Evolutionary conservation across 2,797 vertebrate genomes (phyloP).

Genomic region (Silurus lanzhouensis): DNA sequence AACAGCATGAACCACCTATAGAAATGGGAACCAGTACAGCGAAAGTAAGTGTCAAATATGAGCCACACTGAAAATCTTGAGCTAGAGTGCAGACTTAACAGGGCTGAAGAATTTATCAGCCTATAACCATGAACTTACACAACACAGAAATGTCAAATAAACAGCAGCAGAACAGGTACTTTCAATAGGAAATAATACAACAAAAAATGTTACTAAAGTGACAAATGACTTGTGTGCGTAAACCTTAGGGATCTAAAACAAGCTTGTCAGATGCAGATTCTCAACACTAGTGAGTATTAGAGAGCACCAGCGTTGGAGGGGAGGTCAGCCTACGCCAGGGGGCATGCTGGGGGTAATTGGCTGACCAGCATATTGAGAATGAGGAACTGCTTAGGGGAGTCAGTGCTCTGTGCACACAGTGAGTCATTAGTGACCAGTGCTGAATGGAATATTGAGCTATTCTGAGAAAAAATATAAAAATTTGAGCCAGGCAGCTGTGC

Average conservation of each 20-base stretch:
- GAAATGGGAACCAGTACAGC: not conserved
- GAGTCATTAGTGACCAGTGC: constrained; percentile 60
- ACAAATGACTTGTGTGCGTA: not conserved
- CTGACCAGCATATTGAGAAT: constrained; percentile 59
- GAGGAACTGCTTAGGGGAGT: constrained; percentile 56
- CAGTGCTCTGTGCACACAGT: constrained; percentile 44
- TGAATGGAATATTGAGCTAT: constrained; percentile 57
- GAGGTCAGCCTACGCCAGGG: constrained; percentile 51
- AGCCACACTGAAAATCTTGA: not conserved
- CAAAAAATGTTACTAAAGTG: not conserved
- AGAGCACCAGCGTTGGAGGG: constrained; percentile 42
- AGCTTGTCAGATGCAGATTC: constrained; percentile 20
- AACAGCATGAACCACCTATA: not conserved
- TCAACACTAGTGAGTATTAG: not conserved
- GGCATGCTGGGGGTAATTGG: constrained; percentile 62
- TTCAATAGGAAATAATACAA: not conserved
- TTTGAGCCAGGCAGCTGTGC: constrained; percentile 54
- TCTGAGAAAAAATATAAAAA: constrained; percentile 54
- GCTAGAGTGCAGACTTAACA: not conserved
- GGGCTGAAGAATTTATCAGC: not conserved
- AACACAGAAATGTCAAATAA: not conserved
- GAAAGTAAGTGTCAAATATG: not conserved
- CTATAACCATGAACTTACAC: not conserved
- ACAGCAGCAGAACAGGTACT: not conserved
- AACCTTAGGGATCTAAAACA: constrained; percentile 21